Evolutionary conservation across 2,113 vertebrate genomes (phyloP).

Genomic region (Anhinga rufa): DNA sequence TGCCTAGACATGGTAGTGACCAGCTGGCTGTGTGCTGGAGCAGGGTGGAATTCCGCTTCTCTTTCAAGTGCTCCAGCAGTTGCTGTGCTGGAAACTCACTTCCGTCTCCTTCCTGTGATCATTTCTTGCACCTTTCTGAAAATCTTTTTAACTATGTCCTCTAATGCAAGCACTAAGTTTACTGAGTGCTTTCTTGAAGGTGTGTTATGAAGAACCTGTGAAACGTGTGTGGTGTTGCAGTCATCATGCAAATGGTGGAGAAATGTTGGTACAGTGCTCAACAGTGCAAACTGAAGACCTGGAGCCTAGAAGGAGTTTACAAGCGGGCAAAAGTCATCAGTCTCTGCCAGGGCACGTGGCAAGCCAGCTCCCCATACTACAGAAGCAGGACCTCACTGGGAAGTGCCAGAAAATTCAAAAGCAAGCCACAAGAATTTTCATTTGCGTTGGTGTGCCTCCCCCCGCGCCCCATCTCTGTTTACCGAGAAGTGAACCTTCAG

Average conservation of each 20-base stretch:
- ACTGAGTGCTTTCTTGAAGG: not conserved
- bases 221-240: not conserved
- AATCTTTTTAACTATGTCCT: not conserved
- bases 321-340: not conserved
- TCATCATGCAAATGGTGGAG: not conserved
- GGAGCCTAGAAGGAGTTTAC: not conserved
- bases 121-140: not conserved
- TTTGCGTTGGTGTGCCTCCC: not conserved
- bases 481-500: constrained; percentile 16
- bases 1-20: not conserved
- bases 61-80: not conserved
- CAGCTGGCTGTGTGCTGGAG: not conserved
- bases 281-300: not conserved
- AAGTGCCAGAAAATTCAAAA: not conserved
- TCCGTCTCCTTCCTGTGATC: not conserved
- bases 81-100: not conserved
- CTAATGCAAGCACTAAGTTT: not conserved
- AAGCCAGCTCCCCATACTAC: not conserved
- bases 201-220: not conserved
- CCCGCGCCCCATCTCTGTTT: not conserved
- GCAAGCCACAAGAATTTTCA: constrained; percentile 52
- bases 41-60: not conserved
- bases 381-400: not conserved
- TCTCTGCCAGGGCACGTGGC: not conserved
- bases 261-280: not conserved